These are phyloP conservation scores for Pelobates fuscus DNA, from an alignment of 2,113 vertebrate genomes.

Conservation along the genomic window DNA sequence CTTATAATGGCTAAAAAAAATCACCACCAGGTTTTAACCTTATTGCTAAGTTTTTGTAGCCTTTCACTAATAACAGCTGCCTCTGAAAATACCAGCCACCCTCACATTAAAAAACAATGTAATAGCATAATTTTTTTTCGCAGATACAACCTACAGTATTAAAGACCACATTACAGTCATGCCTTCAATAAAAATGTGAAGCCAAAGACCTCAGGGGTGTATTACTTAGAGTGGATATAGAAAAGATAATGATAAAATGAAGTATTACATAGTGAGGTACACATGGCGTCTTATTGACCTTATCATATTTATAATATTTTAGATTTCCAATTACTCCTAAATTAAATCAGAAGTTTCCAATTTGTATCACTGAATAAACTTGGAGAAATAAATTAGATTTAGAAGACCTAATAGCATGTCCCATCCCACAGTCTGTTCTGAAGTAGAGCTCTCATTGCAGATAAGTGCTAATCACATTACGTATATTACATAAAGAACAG, in stretches of 20 bases:
- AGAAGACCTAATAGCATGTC: conserved; percentile 24
- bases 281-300: neutral
- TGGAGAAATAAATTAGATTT: conserved; percentile 43
- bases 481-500: conserved; percentile 21
- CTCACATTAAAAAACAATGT: too few species aligned
- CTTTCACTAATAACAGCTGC: too few species aligned
- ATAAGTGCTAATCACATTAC: conserved; percentile 43
- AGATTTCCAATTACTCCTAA: conserved; percentile 22
- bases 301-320: conserved; percentile 28
- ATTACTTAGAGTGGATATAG: too few species aligned
- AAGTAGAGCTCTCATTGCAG: conserved; percentile 27
- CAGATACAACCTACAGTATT: too few species aligned
- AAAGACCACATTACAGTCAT: too few species aligned
- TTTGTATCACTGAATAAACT: conserved; percentile 44
- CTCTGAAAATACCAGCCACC: too few species aligned
- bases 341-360: conserved; percentile 40
- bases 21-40: too few species aligned
- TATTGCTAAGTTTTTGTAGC: too few species aligned
- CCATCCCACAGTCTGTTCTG: conserved; percentile 14
- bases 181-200: too few species aligned
- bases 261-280: neutral
- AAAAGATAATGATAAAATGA: neutral
- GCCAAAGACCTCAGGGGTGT: too few species aligned
- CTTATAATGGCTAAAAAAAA: too few species aligned
- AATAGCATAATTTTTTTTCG: too few species aligned